Evolutionary conservation across 2,797 vertebrate genomes (phyloP).

Genomic region (Gallirallus australis): DNA sequence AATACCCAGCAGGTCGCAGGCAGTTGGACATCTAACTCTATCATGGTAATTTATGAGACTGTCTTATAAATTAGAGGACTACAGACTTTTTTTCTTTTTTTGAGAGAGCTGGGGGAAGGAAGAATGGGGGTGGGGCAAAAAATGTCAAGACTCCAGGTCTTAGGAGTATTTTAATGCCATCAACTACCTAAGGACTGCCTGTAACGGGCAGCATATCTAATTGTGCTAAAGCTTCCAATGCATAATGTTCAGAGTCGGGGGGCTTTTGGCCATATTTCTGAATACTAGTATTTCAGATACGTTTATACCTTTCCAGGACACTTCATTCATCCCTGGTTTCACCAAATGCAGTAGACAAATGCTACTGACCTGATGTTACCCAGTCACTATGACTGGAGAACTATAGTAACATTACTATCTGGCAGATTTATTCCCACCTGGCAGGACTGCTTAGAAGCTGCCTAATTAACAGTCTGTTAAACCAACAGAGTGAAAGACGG

Average conservation of each 20-base stretch:
- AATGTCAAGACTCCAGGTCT: neutral
- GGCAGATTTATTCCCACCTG: neutral
- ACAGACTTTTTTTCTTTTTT: no score
- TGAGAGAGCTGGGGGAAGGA: neutral
- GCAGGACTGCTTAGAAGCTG: neutral
- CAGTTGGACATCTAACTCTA: constrained; percentile 2
- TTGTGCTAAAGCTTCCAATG: neutral
- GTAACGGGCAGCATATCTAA: neutral
- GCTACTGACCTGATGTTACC: neutral
- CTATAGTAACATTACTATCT: neutral
- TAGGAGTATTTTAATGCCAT: neutral
- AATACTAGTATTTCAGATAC: neutral
- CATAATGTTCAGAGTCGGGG: neutral
- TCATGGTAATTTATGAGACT: neutral
- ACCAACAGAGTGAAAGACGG: neutral
- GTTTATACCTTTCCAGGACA: neutral
- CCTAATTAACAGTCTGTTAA: neutral
- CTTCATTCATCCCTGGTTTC: neutral
- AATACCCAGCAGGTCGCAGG: neutral
- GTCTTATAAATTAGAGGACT: neutral
- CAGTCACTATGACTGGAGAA: neutral
- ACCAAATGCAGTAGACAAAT: neutral
- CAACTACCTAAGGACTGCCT: neutral
- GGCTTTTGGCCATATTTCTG: neutral
- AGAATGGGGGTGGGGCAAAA: neutral